Percentiles rank a stretch among this genome's conserved stretches.
phyloP scores from a whole-genome alignment of 1,140 invertebrate species.

The Agrilus planipennis region DNA sequence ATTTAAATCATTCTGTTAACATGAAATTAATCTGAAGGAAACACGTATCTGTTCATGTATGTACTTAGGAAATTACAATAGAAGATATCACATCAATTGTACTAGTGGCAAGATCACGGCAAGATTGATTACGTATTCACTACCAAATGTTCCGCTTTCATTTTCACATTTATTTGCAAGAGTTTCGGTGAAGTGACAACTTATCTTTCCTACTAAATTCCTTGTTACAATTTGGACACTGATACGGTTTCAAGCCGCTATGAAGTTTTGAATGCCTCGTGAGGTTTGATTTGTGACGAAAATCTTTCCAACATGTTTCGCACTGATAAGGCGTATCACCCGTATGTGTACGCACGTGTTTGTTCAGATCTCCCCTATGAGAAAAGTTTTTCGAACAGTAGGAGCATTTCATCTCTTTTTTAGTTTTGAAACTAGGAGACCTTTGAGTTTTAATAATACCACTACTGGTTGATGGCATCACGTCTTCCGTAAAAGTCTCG shows the following conservation, averaged over 20 bases:
- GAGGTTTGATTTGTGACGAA: constrained; percentile 55
- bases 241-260: constrained; percentile 48
- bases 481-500: not conserved
- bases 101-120: no score
- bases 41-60: no score
- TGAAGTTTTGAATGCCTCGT: constrained; percentile 51
- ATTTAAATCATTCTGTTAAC: no score
- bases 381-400: constrained; percentile 28
- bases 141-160: constrained; percentile 1
- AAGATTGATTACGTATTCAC: not conserved
- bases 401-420: constrained; percentile 13
- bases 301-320: constrained; percentile 56
- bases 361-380: constrained; percentile 31
- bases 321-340: constrained; percentile 66
- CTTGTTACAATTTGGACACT: constrained; percentile 54
- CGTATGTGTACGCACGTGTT: constrained; percentile 61
- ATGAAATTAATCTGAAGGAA: no score
- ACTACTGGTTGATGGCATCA: constrained; percentile 4
- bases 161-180: constrained; percentile 22
- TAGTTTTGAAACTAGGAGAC: not conserved
- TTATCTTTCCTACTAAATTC: constrained; percentile 58
- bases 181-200: constrained; percentile 41
- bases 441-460: constrained; percentile 1
- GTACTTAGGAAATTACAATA: no score
- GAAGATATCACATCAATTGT: no score